Evolutionary conservation across 2,113 vertebrate species (phyloP), one percentile per base, ranked within the genome.

Genomic region (Chiloscyllium plagiosum): DNA sequence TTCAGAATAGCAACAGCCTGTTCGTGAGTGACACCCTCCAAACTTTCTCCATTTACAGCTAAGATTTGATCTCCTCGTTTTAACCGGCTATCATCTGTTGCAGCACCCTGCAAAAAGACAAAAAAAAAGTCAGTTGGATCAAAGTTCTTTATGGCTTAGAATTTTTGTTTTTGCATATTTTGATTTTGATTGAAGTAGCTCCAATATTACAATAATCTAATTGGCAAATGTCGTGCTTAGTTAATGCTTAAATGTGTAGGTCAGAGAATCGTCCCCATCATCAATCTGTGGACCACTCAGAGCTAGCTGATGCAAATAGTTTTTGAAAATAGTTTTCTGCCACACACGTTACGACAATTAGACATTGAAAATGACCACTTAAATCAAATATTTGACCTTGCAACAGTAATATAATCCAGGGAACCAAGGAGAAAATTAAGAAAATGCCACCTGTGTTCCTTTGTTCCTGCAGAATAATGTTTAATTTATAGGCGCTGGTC

Each of bases 21-120:
- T 96, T 99, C 98, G 4, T 99, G 99, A 0, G 98, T 99, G 0
- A 97, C 98, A 2, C 98, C 98, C 96, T 99, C 98, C 96, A 99
- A 97, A 78, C 97, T 98, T 96, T 99, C 98, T 15, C 98, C 98
- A 15, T 99, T 99, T 95, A 99, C 99, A 0, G 98, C 97, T 96
- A 99, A 96, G 95, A 99, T 98, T 97, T 99, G 99, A 95, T 99
- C 99, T 0, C 99, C 98, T 0, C 99, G 98, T 95, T 98, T 99
- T 97, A 99, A 97, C 95, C 97, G 97, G 6, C 98, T 98, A 0
- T 99, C 99, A 5, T 97, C 98, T 0, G 98, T 98, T 15, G 99
- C 98, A 12, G 99, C 99, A 52, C 99, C 99, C 99, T 99, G 97
- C 96, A 96, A 96, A 78, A 95, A 65, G 33, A 68, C 95, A 95